Evolutionary conservation across 2,888 invertebrate species (phyloP).

Genomic region (Escarpia spicata): DNA sequence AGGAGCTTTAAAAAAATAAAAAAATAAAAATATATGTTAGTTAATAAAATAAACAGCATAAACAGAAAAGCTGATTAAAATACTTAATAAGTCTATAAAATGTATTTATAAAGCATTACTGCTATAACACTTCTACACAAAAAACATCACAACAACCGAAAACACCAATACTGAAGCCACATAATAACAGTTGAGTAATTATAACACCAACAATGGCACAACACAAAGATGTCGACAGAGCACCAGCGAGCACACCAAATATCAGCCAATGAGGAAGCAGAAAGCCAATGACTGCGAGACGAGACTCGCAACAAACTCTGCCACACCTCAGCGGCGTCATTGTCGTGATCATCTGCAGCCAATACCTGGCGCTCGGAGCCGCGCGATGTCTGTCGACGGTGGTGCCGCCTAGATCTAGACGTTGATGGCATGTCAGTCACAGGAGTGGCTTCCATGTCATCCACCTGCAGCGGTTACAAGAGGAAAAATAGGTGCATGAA

Average conservation of each 20-base stretch:
- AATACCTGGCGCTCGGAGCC: conserved; percentile 32
- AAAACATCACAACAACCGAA: background rate
- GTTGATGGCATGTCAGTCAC: conserved; percentile 20
- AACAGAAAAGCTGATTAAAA: too few relatives aligned
- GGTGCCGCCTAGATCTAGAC: background rate
- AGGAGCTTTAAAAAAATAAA: too few relatives aligned
- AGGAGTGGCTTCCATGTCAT: conserved; percentile 1
- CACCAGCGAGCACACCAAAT: background rate
- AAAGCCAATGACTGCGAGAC: background rate
- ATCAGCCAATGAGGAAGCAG: background rate
- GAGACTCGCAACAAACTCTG: background rate
- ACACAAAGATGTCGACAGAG: conserved; percentile 2
- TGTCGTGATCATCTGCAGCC: background rate
- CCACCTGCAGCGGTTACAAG: background rate
- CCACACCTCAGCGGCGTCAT: background rate
- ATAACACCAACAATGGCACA: background rate
- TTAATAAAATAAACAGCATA: too few relatives aligned
- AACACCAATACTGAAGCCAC: background rate
- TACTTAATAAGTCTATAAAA: too few relatives aligned
- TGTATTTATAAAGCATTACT: background rate
- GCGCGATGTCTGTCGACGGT: background rate
- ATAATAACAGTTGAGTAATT: background rate
- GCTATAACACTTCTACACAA: background rate
- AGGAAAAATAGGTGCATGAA: background rate
- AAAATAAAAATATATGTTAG: too few relatives aligned